phyloP scores from a whole-genome alignment of 1,140 invertebrate species.

The Vollenhovia emeryi region DNA sequence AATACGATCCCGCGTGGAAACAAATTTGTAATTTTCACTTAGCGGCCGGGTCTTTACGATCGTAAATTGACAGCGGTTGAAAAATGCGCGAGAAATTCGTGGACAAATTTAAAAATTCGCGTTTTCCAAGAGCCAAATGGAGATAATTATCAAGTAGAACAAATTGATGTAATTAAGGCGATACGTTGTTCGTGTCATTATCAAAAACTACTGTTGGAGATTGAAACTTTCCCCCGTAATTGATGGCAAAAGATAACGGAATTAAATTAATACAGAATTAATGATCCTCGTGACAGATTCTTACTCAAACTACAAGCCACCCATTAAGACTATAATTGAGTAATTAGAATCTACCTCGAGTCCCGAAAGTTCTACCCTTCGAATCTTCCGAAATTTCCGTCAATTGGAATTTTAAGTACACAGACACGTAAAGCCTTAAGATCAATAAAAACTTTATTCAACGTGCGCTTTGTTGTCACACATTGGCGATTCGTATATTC shows the following conservation, averaged over 20 bases:
- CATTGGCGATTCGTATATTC: not conserved
- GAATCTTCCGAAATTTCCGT: not conserved
- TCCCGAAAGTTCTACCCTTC: not conserved
- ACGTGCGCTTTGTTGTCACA: not conserved
- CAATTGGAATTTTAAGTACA: not conserved
- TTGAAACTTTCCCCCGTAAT: slow-evolving; percentile 20
- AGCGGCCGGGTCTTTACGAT: not conserved
- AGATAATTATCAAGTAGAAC: not conserved
- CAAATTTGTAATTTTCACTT: slow-evolving; percentile 22
- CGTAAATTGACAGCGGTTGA: not conserved
- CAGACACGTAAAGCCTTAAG: not conserved
- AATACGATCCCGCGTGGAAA: slow-evolving; percentile 11
- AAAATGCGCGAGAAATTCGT: not conserved
- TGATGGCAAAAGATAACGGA: not conserved
- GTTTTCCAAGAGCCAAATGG: not conserved
- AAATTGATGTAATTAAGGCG: not conserved
- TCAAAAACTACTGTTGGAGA: not conserved
- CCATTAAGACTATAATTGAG: slow-evolving; percentile 42
- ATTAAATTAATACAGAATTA: slow-evolving; percentile 36
- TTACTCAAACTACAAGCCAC: slow-evolving; percentile 7
- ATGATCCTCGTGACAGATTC: not conserved
- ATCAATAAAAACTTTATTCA: not conserved
- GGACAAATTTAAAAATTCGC: not conserved
- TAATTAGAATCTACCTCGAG: slow-evolving; percentile 19
- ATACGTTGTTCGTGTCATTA: not conserved